These are phyloP conservation scores for Tragopan temminckii DNA, from an alignment of 2,797 vertebrate genomes.

Conservation along the genomic window DNA sequence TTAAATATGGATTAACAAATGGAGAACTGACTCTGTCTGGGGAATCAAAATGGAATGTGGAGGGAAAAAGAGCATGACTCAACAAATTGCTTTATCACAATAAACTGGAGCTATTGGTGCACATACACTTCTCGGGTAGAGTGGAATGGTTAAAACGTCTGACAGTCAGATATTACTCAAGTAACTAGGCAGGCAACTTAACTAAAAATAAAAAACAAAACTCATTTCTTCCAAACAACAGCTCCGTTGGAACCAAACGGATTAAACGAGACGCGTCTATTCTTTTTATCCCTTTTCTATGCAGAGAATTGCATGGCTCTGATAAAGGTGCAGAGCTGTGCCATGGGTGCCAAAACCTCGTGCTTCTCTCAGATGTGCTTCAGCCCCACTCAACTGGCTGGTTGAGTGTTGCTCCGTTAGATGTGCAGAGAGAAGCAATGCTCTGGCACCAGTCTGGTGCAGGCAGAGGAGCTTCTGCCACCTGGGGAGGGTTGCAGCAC, in stretches of 20 bases:
- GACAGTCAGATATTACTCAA: background rate
- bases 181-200: background rate
- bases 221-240: background rate
- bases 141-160: background rate
- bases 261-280: background rate
- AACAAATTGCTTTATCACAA: slow-evolving; percentile 30
- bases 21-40: slow-evolving; percentile 23
- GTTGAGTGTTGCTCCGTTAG: rapidly evolving
- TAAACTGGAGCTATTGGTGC: background rate
- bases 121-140: background rate
- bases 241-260: background rate
- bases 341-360: rapidly evolving
- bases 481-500: background rate
- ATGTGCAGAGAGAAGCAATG: background rate
- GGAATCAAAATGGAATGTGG: slow-evolving; percentile 34
- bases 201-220: background rate
- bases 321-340: background rate
- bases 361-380: background rate
- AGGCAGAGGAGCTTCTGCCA: background rate
- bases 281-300: background rate
- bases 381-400: background rate
- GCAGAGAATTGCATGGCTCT: background rate
- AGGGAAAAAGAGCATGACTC: slow-evolving; percentile 43
- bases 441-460: rapidly evolving
- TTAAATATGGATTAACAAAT: slow-evolving; percentile 65